These are phyloP conservation scores for Watsonalla cultraria DNA, from an alignment of 2,888 invertebrate genomes.

Conservation along the genomic window DNA sequence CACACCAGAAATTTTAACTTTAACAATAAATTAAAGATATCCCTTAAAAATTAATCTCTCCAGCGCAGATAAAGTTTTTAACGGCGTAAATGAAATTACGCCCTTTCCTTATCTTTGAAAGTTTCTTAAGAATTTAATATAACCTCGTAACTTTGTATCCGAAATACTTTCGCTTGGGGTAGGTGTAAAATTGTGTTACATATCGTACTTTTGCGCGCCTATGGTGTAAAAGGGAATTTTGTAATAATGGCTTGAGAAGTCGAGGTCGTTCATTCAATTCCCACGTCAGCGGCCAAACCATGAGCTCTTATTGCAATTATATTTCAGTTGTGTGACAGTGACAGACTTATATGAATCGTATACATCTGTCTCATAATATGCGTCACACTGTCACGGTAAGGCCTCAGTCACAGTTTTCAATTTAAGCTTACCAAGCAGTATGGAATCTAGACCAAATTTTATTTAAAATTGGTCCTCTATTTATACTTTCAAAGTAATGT, in stretches of 20 bases:
- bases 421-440: too few species aligned
- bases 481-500: too few species aligned
- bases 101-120: slow-evolving; percentile 49
- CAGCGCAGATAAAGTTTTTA: slow-evolving; percentile 52
- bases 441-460: too few species aligned
- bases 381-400: too few species aligned
- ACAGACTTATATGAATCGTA: too few species aligned
- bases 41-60: slow-evolving; percentile 61
- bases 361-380: too few species aligned
- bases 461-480: too few species aligned
- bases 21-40: slow-evolving; percentile 50
- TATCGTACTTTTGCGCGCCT: not conserved
- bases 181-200: slow-evolving; percentile 48
- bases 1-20: slow-evolving; percentile 13
- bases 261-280: too few species aligned
- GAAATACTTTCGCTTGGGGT: slow-evolving; percentile 37
- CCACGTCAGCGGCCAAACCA: too few species aligned
- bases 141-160: slow-evolving; percentile 56
- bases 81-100: slow-evolving; percentile 63
- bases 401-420: too few species aligned
- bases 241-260: not conserved
- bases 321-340: too few species aligned
- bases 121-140: slow-evolving; percentile 62
- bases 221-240: not conserved
- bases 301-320: too few species aligned